Base-by-base conservation (phyloP, 2,888 invertebrate species). In the Drosophila aldrichi region DNA sequence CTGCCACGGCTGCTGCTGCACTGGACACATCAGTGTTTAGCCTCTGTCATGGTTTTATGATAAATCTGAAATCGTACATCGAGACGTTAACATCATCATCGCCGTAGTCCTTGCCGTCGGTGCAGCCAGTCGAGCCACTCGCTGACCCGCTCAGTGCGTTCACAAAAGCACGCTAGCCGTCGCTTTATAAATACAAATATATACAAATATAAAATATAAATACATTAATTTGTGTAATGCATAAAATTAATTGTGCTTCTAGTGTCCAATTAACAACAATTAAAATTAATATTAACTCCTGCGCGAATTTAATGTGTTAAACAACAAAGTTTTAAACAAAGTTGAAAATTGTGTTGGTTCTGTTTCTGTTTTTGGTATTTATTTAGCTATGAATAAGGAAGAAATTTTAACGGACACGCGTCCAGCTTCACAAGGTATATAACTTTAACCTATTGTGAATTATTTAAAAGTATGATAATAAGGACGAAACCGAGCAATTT, bases 11-110 rank as follows among this genome's bases (percentile, higher is more conserved):
- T 25, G 54, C 36, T 44, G 75, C 74, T 82, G 74, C 74, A 87
- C 71, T 82, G 90, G 84, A 85, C 84, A 87, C 82, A 91, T 85
- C 77, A 75, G 75, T 81, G 83, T 86, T 90, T 85, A 90, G 90
- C 88, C 86, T 76, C 84, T 90, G 90, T 91, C 90, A 88, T 83
- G 91, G 88, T 91, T 91, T 90, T 91, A 90, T 91, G 91, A 91
- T 91, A 92, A 92, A 91, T 91, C 91, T 90, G 83, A 88, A 90
- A 91, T 90, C 83, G 91, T 88, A 91, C 82, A 90, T 91, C 92
- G 90, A 89, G 89, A 89, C 87, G 90, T 82, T 86, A 91, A 91
- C 91, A 91, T 88, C 91, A 91, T 89, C 89, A 82, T 88, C 86
- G 84, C 81, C 71, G 77, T 78, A 62, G 75, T 44, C 60, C 61